Conservation (phyloP, 2,113 vertebrate species). For the Delphinus delphis region DNA sequence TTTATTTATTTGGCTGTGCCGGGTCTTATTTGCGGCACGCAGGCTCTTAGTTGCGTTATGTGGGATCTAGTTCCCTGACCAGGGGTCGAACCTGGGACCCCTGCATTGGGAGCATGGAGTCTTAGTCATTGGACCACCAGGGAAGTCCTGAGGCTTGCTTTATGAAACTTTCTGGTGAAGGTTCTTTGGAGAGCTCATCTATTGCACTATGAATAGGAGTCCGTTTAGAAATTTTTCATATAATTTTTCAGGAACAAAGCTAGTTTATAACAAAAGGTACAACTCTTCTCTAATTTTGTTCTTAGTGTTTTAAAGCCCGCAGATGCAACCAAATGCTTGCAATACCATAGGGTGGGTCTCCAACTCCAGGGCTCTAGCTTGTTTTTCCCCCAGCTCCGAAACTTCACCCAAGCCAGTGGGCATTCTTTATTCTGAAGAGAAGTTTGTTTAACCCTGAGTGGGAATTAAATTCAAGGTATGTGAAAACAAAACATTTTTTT, state of each 20-base stretch:
- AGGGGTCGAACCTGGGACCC: background rate
- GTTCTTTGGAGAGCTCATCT: background rate
- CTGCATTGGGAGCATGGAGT: background rate
- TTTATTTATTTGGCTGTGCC: no score
- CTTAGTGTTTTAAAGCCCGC: background rate
- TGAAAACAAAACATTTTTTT: conserved; percentile 20
- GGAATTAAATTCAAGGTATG: conserved; percentile 39
- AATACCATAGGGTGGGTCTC: background rate
- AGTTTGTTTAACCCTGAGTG: conserved; percentile 21
- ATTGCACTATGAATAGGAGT: background rate
- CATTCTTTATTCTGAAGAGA: conserved; percentile 3
- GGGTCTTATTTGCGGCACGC: no score
- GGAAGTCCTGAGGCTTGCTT: background rate
- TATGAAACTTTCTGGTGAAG: background rate
- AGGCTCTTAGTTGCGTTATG: no score
- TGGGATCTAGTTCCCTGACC: background rate
- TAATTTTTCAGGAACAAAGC: background rate
- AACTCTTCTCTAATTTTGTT: background rate
- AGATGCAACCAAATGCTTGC: background rate
- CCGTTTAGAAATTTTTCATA: background rate
- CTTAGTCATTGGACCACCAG: background rate
- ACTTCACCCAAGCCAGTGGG: background rate
- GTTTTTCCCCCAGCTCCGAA: background rate
- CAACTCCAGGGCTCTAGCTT: background rate
- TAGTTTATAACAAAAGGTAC: background rate